These are phyloP conservation scores for Lates calcarifer DNA, from an alignment of 2,113 vertebrate genomes.

Conservation along the genomic window DNA sequence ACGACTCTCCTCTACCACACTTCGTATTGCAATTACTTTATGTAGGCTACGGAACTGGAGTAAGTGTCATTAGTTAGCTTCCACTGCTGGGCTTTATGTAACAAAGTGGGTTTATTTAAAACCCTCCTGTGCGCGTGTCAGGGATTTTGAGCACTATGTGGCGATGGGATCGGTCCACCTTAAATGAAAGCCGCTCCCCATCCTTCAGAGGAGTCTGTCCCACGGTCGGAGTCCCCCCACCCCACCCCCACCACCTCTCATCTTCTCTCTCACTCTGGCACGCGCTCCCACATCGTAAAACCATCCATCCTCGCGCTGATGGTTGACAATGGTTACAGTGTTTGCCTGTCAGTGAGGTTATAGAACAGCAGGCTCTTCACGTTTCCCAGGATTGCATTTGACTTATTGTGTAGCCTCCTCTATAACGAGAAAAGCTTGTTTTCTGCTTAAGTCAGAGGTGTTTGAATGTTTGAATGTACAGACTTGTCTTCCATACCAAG, in stretches of 20 bases:
- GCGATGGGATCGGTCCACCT: slow-evolving; percentile 51
- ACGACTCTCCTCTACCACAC: no score
- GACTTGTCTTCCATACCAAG: neutral
- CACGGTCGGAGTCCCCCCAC: slow-evolving; percentile 35
- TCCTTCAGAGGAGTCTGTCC: slow-evolving; percentile 37
- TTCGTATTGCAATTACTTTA: no score
- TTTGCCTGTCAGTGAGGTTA: neutral
- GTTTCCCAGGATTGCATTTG: neutral
- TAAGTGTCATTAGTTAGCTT: neutral
- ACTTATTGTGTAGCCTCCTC: neutral
- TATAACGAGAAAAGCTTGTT: neutral
- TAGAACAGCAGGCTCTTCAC: neutral
- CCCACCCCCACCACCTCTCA: slow-evolving; percentile 1
- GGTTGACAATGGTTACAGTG: neutral
- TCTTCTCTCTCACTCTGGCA: neutral
- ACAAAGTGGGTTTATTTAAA: neutral
- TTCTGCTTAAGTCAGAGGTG: neutral
- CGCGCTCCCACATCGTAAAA: neutral
- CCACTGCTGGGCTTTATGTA: neutral
- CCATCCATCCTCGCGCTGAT: neutral
- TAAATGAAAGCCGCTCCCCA: slow-evolving; percentile 58
- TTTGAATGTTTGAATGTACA: neutral
- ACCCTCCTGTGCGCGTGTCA: neutral
- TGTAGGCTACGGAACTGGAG: neutral
- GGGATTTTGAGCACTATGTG: neutral